phyloP scores from a whole-genome alignment of 2,797 vertebrate species.

The Graptemys geographica region DNA sequence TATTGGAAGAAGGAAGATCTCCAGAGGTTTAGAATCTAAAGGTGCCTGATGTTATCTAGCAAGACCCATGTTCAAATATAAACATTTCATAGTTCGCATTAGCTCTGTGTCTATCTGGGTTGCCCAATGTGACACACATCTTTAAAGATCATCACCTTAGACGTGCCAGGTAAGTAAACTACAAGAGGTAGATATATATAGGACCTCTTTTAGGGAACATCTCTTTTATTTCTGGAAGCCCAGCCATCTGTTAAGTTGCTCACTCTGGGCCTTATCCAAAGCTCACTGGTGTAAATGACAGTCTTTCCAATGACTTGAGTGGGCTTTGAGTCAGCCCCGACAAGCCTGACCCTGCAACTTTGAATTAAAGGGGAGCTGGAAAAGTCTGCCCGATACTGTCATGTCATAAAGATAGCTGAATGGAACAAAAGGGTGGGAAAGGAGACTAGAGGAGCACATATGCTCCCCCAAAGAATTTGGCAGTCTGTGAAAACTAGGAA shows the following conservation, averaged over 20 bases:
- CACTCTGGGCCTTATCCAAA: not conserved
- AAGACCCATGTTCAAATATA: not conserved
- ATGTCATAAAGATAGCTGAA: no score
- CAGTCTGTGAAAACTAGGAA: not conserved
- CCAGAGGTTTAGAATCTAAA: not conserved
- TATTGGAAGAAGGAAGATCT: not conserved
- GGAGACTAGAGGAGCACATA: not conserved
- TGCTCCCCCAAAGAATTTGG: no score
- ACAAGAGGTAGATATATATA: not conserved
- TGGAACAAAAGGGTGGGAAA: not conserved
- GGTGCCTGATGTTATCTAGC: not conserved
- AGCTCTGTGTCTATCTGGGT: not conserved
- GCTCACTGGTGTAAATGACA: rapidly evolving
- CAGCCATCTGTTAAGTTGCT: not conserved
- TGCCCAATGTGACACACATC: not conserved
- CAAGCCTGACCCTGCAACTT: not conserved
- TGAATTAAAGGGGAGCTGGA: not conserved
- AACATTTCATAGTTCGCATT: not conserved
- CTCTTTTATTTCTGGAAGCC: not conserved
- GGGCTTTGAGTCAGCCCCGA: not conserved
- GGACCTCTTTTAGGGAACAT: not conserved
- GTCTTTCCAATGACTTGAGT: not conserved
- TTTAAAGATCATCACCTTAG: not conserved
- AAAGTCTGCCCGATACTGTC: not conserved
- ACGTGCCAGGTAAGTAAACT: not conserved